Base-by-base conservation (phyloP, 2,888 invertebrate species). In the Eurytoma californica region DNA sequence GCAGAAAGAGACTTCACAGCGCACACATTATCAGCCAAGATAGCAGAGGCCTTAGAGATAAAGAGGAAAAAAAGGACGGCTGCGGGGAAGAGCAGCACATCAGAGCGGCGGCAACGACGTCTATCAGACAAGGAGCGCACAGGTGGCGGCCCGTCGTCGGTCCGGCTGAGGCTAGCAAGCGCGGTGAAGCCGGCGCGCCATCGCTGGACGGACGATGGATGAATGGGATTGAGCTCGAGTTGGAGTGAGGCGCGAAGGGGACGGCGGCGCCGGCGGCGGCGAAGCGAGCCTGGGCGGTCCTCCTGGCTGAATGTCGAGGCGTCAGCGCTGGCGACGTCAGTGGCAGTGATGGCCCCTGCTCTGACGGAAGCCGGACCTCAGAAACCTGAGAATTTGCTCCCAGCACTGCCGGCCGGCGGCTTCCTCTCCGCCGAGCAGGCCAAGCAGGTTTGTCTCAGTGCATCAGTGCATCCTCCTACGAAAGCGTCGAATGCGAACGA, bases 331-430 rank as follows among this genome's bases (percentile, higher is more conserved):
- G 87, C 87, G 87, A 84, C 88, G 89, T 88, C 90, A 86, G 81
- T 65, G 92, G 92, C 94, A 95, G 93, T 95, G 94, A 97, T 97
- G 97, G 97, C 97, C 94, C 97, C 97, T 92, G 97, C 97, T 93
- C 94, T 97, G 92, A 95, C 96, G 90, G 95, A 96, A 92, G 93
- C 93, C 85, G 90, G 89, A 90, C 88, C 90, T 87, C 90, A 89
- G 87, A 89, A 90, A 87, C 90, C 89, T 88, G 89, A 89, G 86
- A 88, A 88, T 85, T 87, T 90, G 85, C 85, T 89, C 83, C 85
- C 87, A 80, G 86, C 89, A 79, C 86, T 90, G 84, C 88, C 90
- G 84, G 85, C 88, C 82, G 85, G 88, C 83, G 90, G 90, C 84
- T 90, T 90, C 84, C 87, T 90, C 73, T 87, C 90, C 83, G 86